Conservation (phyloP, 2,888 invertebrate species). For the Neuroscelio doddi region DNA sequence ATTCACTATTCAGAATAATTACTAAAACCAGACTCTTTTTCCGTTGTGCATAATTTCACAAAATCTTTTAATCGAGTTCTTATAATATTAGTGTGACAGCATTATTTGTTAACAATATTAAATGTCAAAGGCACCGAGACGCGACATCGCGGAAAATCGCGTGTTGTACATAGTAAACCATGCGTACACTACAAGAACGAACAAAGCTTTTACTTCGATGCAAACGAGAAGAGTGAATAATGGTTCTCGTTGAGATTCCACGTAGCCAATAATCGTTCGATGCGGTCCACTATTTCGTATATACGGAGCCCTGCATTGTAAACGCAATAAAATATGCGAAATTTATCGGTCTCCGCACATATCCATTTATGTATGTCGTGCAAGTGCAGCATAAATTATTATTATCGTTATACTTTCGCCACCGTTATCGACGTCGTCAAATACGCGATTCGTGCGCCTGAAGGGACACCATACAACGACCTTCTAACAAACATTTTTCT, state of each 20-base stretch:
- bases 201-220: constrained; percentile 36
- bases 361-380: constrained; percentile 38
- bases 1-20: too few relatives aligned
- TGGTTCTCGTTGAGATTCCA: constrained; percentile 50
- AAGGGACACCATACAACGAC: constrained; percentile 8
- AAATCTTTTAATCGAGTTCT: too few relatives aligned
- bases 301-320: constrained; percentile 51
- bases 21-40: too few relatives aligned
- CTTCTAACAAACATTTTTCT: neutral
- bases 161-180: constrained; percentile 30
- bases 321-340: constrained; percentile 60
- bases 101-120: constrained; percentile 30
- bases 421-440: constrained; percentile 16
- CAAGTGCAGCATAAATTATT: constrained; percentile 35
- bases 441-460: constrained; percentile 11
- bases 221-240: constrained; percentile 48
- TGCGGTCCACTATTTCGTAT: constrained; percentile 45
- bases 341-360: constrained; percentile 54
- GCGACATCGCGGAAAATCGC: constrained; percentile 30
- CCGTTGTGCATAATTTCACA: too few relatives aligned
- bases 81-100: too few relatives aligned
- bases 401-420: constrained; percentile 27
- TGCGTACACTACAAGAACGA: constrained; percentile 19
- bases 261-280: constrained; percentile 48
- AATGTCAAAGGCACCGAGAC: constrained; percentile 33